Evolutionary conservation across 2,113 vertebrate genomes (phyloP).

Genomic region (Lipotes vexillifer): DNA sequence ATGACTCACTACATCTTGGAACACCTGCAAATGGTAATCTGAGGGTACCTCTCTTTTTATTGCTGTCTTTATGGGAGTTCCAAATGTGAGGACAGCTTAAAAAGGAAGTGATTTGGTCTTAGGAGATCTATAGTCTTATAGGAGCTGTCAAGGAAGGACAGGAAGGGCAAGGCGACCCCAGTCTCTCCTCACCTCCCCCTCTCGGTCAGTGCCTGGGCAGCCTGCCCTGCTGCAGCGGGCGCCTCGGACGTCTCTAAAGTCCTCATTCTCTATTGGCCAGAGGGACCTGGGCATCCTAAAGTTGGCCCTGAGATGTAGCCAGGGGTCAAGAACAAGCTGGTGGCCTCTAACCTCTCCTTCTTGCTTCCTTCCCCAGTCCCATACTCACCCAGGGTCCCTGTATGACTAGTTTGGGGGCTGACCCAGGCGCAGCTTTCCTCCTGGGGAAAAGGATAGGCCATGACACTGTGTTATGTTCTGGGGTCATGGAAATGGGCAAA

Average conservation of each 20-base stretch:
- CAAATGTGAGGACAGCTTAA: not conserved
- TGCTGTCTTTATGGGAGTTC: slow-evolving; percentile 15
- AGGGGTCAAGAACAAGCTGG: not conserved
- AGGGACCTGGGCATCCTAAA: not conserved
- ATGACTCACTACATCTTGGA: not conserved
- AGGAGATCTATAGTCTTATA: not conserved
- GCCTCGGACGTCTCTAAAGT: not conserved
- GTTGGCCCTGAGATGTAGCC: not conserved
- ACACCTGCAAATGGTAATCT: slow-evolving; percentile 10
- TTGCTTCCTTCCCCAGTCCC: not conserved
- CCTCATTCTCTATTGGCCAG: not conserved
- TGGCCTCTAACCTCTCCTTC: not conserved
- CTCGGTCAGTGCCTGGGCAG: not conserved
- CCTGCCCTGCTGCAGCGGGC: not conserved
- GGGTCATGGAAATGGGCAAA: not conserved
- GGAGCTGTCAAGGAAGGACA: not conserved
- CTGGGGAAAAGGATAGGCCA: not conserved
- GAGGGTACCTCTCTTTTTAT: not conserved
- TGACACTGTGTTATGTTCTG: not conserved
- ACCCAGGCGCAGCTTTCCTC: not conserved
- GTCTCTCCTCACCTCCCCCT: not conserved
- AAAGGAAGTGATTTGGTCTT: not conserved
- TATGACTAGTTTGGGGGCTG: not conserved
- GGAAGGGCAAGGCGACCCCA: not conserved
- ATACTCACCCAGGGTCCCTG: not conserved